Percentiles rank a stretch among this genome's conserved stretches.
These are phyloP conservation scores for Trogon melanurus DNA, from an alignment of 2,113 vertebrate genomes.

Conservation along the genomic window DNA sequence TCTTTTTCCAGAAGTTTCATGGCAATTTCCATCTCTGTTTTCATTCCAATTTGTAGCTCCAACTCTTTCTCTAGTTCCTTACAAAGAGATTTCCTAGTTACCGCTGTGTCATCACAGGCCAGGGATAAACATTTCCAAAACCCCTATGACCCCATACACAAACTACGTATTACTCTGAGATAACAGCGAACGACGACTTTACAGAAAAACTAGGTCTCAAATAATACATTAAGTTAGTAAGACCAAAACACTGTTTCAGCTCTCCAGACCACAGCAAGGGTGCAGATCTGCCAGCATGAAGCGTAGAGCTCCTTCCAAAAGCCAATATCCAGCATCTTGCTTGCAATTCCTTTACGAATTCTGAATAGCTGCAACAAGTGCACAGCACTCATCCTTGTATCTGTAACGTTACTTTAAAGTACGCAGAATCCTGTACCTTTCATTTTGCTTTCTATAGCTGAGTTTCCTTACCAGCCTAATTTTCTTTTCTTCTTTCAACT, in stretches of 20 bases:
- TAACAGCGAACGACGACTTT: neutral
- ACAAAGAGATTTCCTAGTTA: slow-evolving; percentile 35
- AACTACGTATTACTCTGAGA: neutral
- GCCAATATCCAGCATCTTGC: neutral
- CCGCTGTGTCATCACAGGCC: neutral
- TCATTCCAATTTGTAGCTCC: slow-evolving; percentile 92
- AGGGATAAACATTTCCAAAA: neutral
- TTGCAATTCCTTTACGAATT: neutral
- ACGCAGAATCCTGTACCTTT: neutral
- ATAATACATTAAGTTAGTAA: neutral
- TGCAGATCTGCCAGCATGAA: neutral
- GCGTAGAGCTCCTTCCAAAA: neutral
- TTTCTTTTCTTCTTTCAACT: slow-evolving; percentile 92
- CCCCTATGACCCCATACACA: neutral
- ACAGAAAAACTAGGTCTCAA: neutral
- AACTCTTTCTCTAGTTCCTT: slow-evolving; percentile 95
- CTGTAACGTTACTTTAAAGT: neutral
- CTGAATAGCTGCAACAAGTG: neutral
- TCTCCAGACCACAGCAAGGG: neutral
- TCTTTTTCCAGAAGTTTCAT: slow-evolving; percentile 98
- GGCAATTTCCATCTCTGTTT: slow-evolving; percentile 97
- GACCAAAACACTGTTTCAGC: neutral
- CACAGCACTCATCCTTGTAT: neutral
- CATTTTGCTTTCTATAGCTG: neutral
- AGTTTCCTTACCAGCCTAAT: slow-evolving; percentile 84